Evolutionary conservation across 2,113 vertebrate species (phyloP), one percentile per base, ranked within the genome.

Genomic region (Pungitius pungitius): DNA sequence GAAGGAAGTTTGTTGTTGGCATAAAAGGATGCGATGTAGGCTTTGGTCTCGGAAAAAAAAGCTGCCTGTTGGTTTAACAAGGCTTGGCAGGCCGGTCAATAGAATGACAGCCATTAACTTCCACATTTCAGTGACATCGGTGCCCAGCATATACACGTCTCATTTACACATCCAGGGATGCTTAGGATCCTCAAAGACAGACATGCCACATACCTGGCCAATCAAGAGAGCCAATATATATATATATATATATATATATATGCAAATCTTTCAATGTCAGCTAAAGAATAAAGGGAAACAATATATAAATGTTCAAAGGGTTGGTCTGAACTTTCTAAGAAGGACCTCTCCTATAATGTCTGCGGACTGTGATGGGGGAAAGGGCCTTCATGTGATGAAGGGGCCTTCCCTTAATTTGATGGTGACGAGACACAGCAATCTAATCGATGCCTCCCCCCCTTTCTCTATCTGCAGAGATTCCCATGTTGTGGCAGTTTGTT

Each of bases 1-100:
- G 81, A 89, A 78, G 65, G 80, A 81, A 80, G 85, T 89, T 89
- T 89, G 84, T 88, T 82, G 88, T 84, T 80, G 65, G 82, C 84
- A 85, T 85, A 86, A 91, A 87, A 81, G 83, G 80, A 81, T 54
- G 69, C 60, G 2, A 75, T 82, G 73, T 57, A 81, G 57, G 72
- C 66, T 91, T 81, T 83, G 63, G 86, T 84, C 74, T 86, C 42
- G 47, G 57, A 81, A 77, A 30, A 5, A n/a, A 83, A 86, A 85
- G 63, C 76, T 79, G 81, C 77, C 74, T 85, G 71, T 55, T 59
- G 65, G 63, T 84, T 73, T 89, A 85, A 86, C 74, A 86, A 76
- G 77, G 37, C 52, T 56, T 88, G 85, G 73, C 83, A 88, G 85
- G 75, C 78, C 66, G 52, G 85, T 88, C 83, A 87, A 90, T 82